These are phyloP conservation scores for Parnassius glacialis DNA, from an alignment of 2,888 invertebrate species.

Conservation along the genomic window DNA sequence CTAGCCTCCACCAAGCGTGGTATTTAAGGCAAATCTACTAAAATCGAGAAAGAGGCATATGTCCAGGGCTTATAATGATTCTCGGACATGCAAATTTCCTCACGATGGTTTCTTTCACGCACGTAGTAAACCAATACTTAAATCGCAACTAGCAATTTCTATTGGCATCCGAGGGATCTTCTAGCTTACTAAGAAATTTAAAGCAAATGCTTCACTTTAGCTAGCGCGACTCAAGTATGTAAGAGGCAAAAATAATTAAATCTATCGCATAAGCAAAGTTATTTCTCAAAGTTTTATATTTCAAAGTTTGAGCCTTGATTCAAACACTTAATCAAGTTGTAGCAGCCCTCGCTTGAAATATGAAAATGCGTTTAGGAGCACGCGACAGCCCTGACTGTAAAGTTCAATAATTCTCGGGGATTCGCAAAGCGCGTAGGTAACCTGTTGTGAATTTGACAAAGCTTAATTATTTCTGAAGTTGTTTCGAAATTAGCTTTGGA, in stretches of 20 bases:
- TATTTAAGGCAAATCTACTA: no score
- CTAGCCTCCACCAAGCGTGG: no score
- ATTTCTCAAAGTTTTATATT: neutral
- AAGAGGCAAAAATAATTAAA: neutral
- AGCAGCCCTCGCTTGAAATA: constrained; percentile 1
- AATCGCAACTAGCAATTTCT: no score
- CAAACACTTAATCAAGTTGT: neutral
- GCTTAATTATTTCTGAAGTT: constrained; percentile 5
- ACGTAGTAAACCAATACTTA: no score
- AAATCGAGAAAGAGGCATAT: no score
- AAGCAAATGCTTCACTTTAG: no score
- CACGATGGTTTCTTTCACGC: no score
- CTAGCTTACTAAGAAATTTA: no score
- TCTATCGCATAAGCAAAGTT: neutral
- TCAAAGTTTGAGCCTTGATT: neutral
- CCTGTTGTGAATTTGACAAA: neutral
- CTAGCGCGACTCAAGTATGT: neutral
- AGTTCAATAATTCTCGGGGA: neutral
- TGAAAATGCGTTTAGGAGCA: neutral
- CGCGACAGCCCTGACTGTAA: neutral
- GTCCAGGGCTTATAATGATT: no score
- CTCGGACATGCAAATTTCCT: no score
- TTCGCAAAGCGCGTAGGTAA: neutral
- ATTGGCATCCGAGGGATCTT: no score
- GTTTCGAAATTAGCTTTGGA: constrained; percentile 1